Conservation (phyloP, 1,140 invertebrate species). For the Aphis gossypii region DNA sequence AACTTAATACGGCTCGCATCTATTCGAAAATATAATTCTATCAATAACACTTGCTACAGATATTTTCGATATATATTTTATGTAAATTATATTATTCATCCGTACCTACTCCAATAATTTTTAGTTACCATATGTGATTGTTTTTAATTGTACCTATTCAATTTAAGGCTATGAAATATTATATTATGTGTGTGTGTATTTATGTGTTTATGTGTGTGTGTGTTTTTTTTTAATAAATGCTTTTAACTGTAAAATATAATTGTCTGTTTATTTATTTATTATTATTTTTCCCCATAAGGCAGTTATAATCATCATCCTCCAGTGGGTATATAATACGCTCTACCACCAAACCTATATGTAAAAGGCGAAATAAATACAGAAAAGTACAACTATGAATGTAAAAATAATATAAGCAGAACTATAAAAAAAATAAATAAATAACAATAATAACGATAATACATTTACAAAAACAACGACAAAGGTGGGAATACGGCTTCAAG, state of each 20-base stretch:
- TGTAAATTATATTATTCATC: background rate
- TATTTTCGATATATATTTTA: background rate
- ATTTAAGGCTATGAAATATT: background rate
- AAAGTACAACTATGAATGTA: background rate
- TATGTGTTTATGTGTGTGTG: background rate
- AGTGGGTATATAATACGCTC: background rate
- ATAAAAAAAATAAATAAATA: background rate
- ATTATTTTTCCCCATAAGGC: background rate
- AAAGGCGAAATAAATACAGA: background rate
- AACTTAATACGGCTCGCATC: too few relatives aligned
- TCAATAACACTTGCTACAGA: background rate
- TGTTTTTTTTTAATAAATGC: background rate
- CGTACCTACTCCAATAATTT: background rate
- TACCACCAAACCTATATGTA: background rate
- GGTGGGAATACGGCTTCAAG: background rate
- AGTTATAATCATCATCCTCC: background rate
- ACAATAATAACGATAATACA: background rate
- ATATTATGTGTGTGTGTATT: background rate
- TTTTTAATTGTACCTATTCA: constrained; percentile 1
- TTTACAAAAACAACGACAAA: background rate
- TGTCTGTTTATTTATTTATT: background rate
- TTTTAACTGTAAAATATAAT: constrained; percentile 19
- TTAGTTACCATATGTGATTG: constrained; percentile 11
- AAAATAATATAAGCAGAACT: constrained; percentile 5
- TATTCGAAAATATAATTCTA: background rate